phyloP scores from a whole-genome alignment of 2,888 invertebrate species.

The Terebella lapidaria region DNA sequence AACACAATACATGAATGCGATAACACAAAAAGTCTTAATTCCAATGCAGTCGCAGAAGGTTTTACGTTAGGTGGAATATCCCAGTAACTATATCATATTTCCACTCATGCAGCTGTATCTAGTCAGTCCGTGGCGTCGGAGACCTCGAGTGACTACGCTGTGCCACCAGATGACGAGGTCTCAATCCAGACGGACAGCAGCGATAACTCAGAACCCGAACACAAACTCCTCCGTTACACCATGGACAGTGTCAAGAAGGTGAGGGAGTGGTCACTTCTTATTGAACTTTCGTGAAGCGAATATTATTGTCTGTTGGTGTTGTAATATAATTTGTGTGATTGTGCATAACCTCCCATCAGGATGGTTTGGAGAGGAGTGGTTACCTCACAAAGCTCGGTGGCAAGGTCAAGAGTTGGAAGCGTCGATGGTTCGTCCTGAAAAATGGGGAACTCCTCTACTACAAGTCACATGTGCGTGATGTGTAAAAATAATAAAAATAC shows the following conservation, averaged over 20 bases:
- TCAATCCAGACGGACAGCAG: slow-evolving; percentile 69
- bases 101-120: slow-evolving; percentile 30
- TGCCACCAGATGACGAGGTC: slow-evolving; percentile 82
- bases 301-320: not conserved
- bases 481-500: not conserved
- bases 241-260: slow-evolving; percentile 19
- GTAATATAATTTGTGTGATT: not conserved
- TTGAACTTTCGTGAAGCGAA: no score
- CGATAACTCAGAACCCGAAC: slow-evolving; percentile 45
- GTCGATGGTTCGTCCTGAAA: slow-evolving; percentile 91
- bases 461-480: slow-evolving; percentile 71
- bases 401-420: slow-evolving; percentile 92
- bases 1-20: no score
- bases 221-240: slow-evolving; percentile 42
- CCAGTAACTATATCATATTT: no score
- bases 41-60: no score
- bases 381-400: slow-evolving; percentile 87
- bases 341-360: slow-evolving; percentile 15
- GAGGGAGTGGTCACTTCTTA: no score
- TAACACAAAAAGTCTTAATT: no score
- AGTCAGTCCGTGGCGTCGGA: slow-evolving; percentile 53
- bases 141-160: slow-evolving; percentile 92
- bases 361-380: slow-evolving; percentile 74
- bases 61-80: no score
- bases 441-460: slow-evolving; percentile 90